Conservation (phyloP, 2,113 vertebrate species). For the Hipposideros armiger region DNA sequence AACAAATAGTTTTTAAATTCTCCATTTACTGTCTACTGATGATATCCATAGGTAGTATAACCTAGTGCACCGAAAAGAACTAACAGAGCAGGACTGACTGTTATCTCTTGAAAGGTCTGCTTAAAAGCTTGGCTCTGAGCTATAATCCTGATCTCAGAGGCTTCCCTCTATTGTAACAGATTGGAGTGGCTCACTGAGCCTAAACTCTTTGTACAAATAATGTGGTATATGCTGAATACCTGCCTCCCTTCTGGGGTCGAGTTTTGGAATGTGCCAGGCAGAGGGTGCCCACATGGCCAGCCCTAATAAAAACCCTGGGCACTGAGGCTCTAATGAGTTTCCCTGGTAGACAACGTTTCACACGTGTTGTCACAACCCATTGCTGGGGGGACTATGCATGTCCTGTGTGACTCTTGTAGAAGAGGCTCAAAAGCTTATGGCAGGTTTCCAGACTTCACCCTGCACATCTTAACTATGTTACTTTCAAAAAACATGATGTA, state of each 20-base stretch:
- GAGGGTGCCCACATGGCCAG: neutral
- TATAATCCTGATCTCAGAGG: neutral
- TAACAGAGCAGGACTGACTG: neutral
- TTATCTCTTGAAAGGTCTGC: neutral
- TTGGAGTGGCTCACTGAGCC: neutral
- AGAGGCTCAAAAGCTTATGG: neutral
- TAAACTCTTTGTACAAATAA: neutral
- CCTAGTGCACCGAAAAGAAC: neutral
- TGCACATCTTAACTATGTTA: neutral
- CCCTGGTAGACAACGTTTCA: neutral
- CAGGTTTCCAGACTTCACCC: neutral
- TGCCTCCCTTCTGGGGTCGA: neutral
- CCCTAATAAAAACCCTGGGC: neutral
- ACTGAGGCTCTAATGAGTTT: neutral
- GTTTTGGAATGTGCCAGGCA: neutral
- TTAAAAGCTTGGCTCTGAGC: neutral
- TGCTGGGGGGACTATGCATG: neutral
- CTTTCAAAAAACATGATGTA: neutral
- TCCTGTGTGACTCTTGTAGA: neutral
- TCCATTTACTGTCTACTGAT: neutral
- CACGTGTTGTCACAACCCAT: fast-evolving
- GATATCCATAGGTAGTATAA: neutral
- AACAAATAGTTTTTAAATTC: neutral
- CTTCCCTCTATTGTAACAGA: neutral
- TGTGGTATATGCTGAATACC: too few species aligned